Conservation (phyloP, 1,140 invertebrate species). For the Neodiprion fabricii region DNA sequence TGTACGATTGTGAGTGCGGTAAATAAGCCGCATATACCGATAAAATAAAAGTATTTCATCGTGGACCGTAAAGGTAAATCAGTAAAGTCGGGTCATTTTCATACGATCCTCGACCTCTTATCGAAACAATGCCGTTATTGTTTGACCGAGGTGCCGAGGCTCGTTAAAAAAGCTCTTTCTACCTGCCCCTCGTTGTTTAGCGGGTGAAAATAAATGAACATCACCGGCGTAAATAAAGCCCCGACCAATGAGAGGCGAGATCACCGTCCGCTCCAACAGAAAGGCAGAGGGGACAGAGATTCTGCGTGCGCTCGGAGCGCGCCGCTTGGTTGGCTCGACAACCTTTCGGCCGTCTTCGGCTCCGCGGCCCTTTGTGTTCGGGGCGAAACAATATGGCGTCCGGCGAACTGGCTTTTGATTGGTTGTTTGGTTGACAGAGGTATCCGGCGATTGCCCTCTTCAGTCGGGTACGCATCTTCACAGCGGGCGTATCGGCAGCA, state of each 20-base stretch:
- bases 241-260: neutral
- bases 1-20: too few relatives aligned
- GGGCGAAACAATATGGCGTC: constrained; percentile 13
- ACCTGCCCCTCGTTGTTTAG: too few relatives aligned
- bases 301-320: neutral
- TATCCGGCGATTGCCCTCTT: neutral
- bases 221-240: neutral
- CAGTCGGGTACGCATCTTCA: constrained; percentile 1
- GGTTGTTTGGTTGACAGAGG: neutral
- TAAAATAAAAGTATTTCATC: too few relatives aligned
- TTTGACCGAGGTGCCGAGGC: too few relatives aligned
- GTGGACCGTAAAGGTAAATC: too few relatives aligned
- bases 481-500: neutral
- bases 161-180: too few relatives aligned
- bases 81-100: too few relatives aligned
- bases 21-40: too few relatives aligned
- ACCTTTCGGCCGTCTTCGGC: constrained; percentile 10
- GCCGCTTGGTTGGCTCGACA: neutral
- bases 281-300: neutral
- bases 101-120: too few relatives aligned
- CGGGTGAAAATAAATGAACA: too few relatives aligned
- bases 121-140: too few relatives aligned
- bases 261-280: neutral
- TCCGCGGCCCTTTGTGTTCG: constrained; percentile 19
- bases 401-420: constrained; percentile 8